Base-by-base conservation (phyloP, 2,113 vertebrate species). In the Chrysochloris asiatica region DNA sequence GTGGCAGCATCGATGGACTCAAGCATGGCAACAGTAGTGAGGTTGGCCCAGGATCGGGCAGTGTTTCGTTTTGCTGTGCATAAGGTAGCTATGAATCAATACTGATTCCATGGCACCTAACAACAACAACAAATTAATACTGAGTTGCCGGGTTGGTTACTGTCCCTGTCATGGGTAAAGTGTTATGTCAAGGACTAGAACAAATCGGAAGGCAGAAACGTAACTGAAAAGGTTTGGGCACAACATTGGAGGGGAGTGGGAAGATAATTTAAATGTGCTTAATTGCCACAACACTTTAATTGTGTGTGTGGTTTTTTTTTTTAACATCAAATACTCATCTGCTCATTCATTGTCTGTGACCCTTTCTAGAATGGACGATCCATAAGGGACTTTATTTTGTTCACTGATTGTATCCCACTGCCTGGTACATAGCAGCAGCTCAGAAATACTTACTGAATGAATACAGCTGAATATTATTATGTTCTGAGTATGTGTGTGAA, bases 261-360 rank as follows among this genome's bases (percentile, higher is more conserved):
- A 16, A 28, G 71, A 47, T 69, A 19, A 69, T 71, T 79, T 75
- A 69, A 78, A 88, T 79, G 36, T 82, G 88, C 43, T 76, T 43
- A 79, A 67, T n/a, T 61, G 76, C 16, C 17, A n/a, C 16, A 30
- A 13, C 72, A 86, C 73, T 90, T 95, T 86, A 61, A 89, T 45
- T 28, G 19, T n/a, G n/a, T n/a, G n/a, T n/a, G n/a, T n/a, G n/a
- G n/a, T n/a, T n/a, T n/a, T 41, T 56, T 83, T 67, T 38, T 86
- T 79, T 33, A n/a, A 89, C 3, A 43, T 6, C 26, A 14, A 0
- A 30, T 43, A 36, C 33, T 47, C 38, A 45, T 54, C 24, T 45
- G n/a, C n/a, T 71, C 8, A 9, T 80, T 43, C 69, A 72, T 21
- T 48, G 26, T 72, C 33, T 14, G 28, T 52, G 36, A 41, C n/a